These are phyloP conservation scores for Temnothorax curvispinosus DNA, from an alignment of 1,140 invertebrate genomes.

Conservation along the genomic window DNA sequence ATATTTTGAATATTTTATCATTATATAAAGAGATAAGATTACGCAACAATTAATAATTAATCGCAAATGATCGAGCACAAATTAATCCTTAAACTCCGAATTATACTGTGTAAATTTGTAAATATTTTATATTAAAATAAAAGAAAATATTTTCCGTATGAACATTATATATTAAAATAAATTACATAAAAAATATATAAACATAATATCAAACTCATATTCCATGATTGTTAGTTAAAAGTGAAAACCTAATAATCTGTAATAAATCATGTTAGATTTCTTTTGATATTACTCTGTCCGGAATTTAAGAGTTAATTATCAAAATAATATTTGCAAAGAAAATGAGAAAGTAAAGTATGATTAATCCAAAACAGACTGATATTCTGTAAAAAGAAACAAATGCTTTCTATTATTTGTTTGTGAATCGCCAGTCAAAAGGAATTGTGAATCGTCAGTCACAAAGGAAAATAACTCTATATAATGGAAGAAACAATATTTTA, in stretches of 20 bases:
- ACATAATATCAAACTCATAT: not conserved
- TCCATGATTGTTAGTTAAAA: not conserved
- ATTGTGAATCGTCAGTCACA: not conserved
- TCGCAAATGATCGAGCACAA: not conserved
- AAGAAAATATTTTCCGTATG: conserved; percentile 15
- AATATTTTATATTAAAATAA: conserved; percentile 24
- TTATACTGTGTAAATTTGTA: conserved; percentile 6
- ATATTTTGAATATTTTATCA: not conserved
- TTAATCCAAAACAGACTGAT: not conserved
- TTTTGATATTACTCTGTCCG: not conserved
- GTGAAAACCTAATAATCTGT: conserved; percentile 13
- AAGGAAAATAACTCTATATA: not conserved
- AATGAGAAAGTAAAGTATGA: not conserved
- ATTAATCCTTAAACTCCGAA: conserved; percentile 33
- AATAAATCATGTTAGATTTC: conserved; percentile 11
- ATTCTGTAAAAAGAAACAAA: not conserved
- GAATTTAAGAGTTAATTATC: conserved; percentile 23
- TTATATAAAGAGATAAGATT: conserved; percentile 1
- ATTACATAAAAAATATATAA: conserved; percentile 20
- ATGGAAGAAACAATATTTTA: conserved; percentile 16
- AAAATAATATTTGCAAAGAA: not conserved
- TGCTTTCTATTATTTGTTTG: not conserved
- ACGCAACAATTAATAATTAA: not conserved
- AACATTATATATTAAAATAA: conserved; percentile 29
- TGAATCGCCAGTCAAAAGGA: not conserved